Evolutionary conservation across 2,113 vertebrate genomes (phyloP), one percentile per base, ranked within the genome.

Genomic region (Otocyon megalotis): DNA sequence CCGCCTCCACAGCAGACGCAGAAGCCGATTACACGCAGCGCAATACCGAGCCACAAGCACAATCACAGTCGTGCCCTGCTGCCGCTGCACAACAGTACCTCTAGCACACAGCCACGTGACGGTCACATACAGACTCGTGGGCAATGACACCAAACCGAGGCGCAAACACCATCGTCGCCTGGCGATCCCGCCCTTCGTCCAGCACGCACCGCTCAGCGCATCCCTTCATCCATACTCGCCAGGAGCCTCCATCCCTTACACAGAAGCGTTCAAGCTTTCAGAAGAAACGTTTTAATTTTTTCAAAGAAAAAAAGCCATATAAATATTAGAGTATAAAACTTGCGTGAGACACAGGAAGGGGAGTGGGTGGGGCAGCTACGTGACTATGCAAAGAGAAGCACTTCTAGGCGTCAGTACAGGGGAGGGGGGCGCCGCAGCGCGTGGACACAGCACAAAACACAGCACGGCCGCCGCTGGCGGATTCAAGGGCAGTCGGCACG

Each of bases 301-400:
- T 99, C 99, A 98, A 99, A 99, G 98, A 99, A 99, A 99, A 99
- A 99, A 99, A 99, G 99, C 99, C 99, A 99, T 99, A 99, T 99
- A 99, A 99, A 99, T 99, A 99, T 99, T 99, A 99, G 99, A 99
- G 99, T 99, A 99, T 99, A 99, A 99, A 99, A 99, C 99, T 99
- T 99, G 99, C 98, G 98, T 99, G 99, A 99, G 99, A 99, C 99
- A 99, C 99, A 98, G 98, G 90, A 99, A 99, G 74, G 88, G 79
- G 69, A 37, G 22, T 91, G 81, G 91, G 82, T 28, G 53, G 88
- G 90, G 84, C 19, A 93, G 90, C 99, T 99, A 99, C 99, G 99
- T 98, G 98, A 99, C 99, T 99, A 99, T 99, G 99, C 99, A 98
- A 99, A 99, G 99, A 99, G 99, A 99, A 99, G 99, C 99, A 99